These are phyloP conservation scores for Takifugu rubripes DNA, from an alignment of 2,797 vertebrate genomes.

Conservation along the genomic window DNA sequence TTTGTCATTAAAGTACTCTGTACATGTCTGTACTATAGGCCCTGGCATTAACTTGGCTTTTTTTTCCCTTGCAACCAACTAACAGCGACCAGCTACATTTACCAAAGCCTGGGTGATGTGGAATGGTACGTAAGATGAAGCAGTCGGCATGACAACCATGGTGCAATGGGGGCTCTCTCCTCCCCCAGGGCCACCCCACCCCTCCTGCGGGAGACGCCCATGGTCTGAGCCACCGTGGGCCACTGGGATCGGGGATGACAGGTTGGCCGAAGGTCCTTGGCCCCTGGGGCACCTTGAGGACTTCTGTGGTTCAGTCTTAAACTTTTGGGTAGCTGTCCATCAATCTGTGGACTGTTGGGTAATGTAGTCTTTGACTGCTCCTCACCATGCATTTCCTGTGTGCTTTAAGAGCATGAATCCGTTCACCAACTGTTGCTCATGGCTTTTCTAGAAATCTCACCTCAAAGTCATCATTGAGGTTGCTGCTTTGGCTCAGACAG, in stretches of 20 bases:
- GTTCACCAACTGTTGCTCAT: conserved; percentile 62
- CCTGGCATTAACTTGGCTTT: conserved; percentile 98
- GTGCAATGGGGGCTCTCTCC: conserved; percentile 95
- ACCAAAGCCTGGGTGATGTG: conserved; percentile 99
- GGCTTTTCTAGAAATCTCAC: conserved; percentile 76
- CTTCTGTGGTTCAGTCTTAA: conserved; percentile 98
- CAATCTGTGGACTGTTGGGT: conserved; percentile 81
- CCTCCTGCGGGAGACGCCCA: conserved; percentile 99
- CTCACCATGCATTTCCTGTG: conserved; percentile 64
- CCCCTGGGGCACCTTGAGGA: conserved; percentile 94
- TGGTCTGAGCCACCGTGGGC: conserved; percentile 97
- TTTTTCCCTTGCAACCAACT: conserved; percentile 98
- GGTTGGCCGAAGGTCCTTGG: conserved; percentile 99
- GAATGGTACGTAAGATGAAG: conserved; percentile 99
- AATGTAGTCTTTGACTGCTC: conserved; percentile 72
- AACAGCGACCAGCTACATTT: conserved; percentile 99
- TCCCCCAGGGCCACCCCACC: conserved; percentile 71
- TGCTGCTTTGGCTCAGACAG: background rate
- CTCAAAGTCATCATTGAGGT: conserved; percentile 11
- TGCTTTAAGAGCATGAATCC: conserved; percentile 57
- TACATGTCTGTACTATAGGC: conserved; percentile 53
- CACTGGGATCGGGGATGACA: conserved; percentile 99
- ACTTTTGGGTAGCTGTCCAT: conserved; percentile 77
- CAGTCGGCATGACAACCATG: conserved; percentile 99
- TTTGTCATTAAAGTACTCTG: conserved; percentile 63